phyloP scores from a whole-genome alignment of 2,888 invertebrate species.

The Sinelater perroti region DNA sequence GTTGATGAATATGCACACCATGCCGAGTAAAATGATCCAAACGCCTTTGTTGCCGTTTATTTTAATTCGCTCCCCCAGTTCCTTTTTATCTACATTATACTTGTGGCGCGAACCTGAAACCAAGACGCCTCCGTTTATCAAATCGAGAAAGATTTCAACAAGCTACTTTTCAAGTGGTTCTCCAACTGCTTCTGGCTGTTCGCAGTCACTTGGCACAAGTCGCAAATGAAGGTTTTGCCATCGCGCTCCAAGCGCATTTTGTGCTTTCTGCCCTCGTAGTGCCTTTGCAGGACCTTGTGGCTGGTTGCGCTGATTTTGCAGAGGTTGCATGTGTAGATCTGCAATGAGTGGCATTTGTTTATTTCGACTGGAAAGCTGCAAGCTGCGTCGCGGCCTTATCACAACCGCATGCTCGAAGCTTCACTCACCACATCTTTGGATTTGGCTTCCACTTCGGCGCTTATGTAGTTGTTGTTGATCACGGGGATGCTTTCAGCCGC shows the following conservation, averaged over 20 bases:
- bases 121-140: not conserved
- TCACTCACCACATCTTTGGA: conserved; percentile 21
- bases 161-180: conserved; percentile 58
- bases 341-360: no score
- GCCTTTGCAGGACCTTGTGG: conserved; percentile 55
- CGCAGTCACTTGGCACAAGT: conserved; percentile 56
- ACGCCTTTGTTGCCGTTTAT: conserved; percentile 45
- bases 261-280: conserved; percentile 58
- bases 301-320: conserved; percentile 59
- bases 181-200: conserved; percentile 59
- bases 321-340: conserved; percentile 54
- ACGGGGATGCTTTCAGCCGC: conserved; percentile 6
- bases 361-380: not conserved
- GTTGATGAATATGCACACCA: conserved; percentile 55
- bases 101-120: conserved; percentile 31
- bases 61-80: conserved; percentile 23
- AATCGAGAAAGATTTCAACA: conserved; percentile 32
- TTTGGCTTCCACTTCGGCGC: conserved; percentile 19
- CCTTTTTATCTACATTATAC: conserved; percentile 33
- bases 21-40: conserved; percentile 54
- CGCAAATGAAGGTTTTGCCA: conserved; percentile 57
- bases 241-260: conserved; percentile 54
- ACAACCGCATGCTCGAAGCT: conserved; percentile 4
- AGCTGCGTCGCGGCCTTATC: no score
- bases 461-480: conserved; percentile 27